Evolutionary conservation across 2,113 vertebrate species (phyloP).

Genomic region (Coracopsis vasa): DNA sequence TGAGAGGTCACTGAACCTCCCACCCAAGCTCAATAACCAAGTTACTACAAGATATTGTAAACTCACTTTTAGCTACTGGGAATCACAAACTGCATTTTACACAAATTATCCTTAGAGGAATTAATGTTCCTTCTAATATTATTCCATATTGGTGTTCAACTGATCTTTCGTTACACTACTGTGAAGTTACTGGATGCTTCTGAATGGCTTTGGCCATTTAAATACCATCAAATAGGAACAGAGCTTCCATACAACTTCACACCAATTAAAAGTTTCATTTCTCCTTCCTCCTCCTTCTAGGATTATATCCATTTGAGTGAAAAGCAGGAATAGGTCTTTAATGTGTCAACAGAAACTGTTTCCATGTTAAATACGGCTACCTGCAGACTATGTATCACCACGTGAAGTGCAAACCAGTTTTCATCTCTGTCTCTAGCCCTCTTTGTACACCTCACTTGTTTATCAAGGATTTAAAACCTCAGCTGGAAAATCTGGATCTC

Average conservation of each 20-base stretch:
- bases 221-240: not conserved
- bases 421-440: not conserved
- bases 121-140: not conserved
- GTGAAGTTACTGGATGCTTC: not conserved
- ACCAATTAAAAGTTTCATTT: not conserved
- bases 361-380: not conserved
- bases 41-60: not conserved
- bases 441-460: not conserved
- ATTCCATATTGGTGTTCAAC: not conserved
- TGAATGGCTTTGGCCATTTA: not conserved
- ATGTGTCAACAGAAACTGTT: not conserved
- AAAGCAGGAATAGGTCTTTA: not conserved
- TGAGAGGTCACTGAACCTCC: not conserved
- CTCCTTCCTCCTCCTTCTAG: not conserved
- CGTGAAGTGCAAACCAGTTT: not conserved
- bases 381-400: accelerated
- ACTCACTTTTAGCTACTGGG: not conserved
- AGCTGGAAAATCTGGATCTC: not conserved
- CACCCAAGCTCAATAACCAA: not conserved
- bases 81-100: not conserved
- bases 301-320: not conserved
- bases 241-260: not conserved
- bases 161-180: not conserved
- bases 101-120: not conserved
- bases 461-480: not conserved